Conservation (phyloP, 2,888 invertebrate genomes). For the Hyposoter didymator region DNA sequence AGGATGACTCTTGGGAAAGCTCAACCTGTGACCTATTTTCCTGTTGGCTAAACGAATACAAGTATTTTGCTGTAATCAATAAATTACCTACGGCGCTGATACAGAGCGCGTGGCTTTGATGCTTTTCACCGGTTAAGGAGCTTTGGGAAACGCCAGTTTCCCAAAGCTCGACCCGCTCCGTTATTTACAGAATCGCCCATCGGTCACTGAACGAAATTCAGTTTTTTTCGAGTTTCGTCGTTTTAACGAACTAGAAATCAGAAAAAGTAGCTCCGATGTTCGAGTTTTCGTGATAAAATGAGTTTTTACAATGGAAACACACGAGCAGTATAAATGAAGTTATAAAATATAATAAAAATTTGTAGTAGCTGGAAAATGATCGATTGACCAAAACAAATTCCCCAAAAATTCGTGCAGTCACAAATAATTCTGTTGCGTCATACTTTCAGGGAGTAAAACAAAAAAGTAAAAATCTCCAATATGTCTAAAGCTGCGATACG, state of each 20-base stretch:
- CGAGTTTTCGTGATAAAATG: background rate
- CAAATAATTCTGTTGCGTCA: background rate
- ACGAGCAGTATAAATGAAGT: background rate
- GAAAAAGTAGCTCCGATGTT: background rate
- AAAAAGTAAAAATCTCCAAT: background rate
- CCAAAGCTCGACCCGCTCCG: background rate
- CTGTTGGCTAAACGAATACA: conserved; percentile 6
- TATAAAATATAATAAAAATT: background rate
- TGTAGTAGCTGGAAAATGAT: background rate
- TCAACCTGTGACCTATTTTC: conserved; percentile 4
- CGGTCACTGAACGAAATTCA: background rate
- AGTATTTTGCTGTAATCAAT: background rate
- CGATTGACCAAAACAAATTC: background rate
- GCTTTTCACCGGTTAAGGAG: background rate
- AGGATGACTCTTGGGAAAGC: conserved; percentile 24
- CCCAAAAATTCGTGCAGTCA: background rate
- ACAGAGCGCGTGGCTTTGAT: background rate
- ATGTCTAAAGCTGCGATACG: background rate
- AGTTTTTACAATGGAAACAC: background rate
- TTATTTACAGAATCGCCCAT: background rate
- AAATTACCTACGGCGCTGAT: background rate
- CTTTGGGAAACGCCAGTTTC: background rate
- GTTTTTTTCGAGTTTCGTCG: background rate
- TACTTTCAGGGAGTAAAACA: background rate
- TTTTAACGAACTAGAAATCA: background rate